Base-by-base conservation (phyloP, 1,140 invertebrate genomes). In the Bombus picipes region DNA sequence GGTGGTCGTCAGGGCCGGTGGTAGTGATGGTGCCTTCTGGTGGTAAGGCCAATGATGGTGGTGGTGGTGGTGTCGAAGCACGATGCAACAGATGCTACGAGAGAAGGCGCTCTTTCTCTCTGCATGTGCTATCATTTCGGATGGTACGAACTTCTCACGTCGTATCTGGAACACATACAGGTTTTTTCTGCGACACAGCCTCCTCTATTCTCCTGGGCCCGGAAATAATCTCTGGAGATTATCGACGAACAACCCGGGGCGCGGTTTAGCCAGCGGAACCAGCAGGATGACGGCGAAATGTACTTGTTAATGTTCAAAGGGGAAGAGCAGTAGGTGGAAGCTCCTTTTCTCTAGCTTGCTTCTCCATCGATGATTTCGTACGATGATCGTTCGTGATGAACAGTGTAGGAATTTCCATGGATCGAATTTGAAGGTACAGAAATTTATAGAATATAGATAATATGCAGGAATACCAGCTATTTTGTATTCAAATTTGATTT, bases 61-160 rank as follows among this genome's bases (percentile, higher is more conserved):
- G 87, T 85, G 83, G 84, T 85, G 83, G 68, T 80, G 83, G 70
- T 85, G 77, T 87, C 70, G 88, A 89, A 81, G 87, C 85, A 86
- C 91, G 92, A 90, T 91, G 92, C 92, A 92, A 94, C 92, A 93
- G 93, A 93, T 93, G 93, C 92, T 91, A 87, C 77, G 75, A 83
- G 59, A 43, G 79, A 59, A 81, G 78, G 75, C 57, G 72, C 84
- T 91, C 90, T 91, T 90, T 89, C 85, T 76, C 87, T 78, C 85
- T 86, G 93, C 92, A 92, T 93, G 92, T 93, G 91, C 92, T 87
- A 86, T 81, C 83, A 66, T 85, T 79, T 41, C 12, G 78, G 28
- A 34, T 72, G 68, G 39, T 72, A 25, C 83, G 9, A 66, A 62
- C 22, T 15, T 62, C 18, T 65, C n/a, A 18, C 75, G 9, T 57